Base-by-base conservation (phyloP, 2,113 vertebrate species). In the Phalacrocorax carbo region DNA sequence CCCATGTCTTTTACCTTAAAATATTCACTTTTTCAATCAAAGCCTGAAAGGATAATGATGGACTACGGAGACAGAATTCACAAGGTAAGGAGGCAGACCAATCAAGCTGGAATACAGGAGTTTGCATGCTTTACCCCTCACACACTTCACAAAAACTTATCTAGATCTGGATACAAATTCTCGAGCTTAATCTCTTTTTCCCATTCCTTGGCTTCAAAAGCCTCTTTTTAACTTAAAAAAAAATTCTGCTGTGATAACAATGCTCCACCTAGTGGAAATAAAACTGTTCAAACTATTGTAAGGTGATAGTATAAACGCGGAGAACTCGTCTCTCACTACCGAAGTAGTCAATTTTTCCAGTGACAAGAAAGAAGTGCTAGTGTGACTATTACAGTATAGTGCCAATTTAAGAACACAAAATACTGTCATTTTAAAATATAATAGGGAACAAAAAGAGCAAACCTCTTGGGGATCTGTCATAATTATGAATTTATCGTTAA, bases 191-290 rank as follows among this genome's bases (percentile, higher is more conserved):
- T 66, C 12, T 90, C 5, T 77, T 44, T 75, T 85, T 85, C 23
- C 12, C 57, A 52, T 69, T 61, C 58, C 10, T 87, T 80, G 23
- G 52, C 73, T 93, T 88, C 34, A 80, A 80, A 96, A 82, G 26
- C 27, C 29, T 81, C 22, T 46, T 92, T 42, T 60, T 32, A 65
- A 46, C 29, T n/a, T 69, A 21, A 85, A 94, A 94, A 94, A 44
- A 70, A 75, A 30, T 10, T 81, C 80, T 96, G 86, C 34, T 77
- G 46, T 9, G 89, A 95, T 96, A 87, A 46, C 54, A 93, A 89
- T 93, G 95, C 97, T 95, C 95, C 97, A 97, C 94, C 97, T 97
- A 97, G 97, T 97, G 96, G 95, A 95, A 85, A 61, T 38, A 54
- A 57, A 88, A 73, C 21, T 42, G 1, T 65, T 93, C 0, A 0